A percentile compares a stretch with the other conserved stretches of the same genome.
These are phyloP conservation scores for Tympanoctomys barrerae DNA, from an alignment of 2,797 vertebrate genomes.

Conservation along the genomic window DNA sequence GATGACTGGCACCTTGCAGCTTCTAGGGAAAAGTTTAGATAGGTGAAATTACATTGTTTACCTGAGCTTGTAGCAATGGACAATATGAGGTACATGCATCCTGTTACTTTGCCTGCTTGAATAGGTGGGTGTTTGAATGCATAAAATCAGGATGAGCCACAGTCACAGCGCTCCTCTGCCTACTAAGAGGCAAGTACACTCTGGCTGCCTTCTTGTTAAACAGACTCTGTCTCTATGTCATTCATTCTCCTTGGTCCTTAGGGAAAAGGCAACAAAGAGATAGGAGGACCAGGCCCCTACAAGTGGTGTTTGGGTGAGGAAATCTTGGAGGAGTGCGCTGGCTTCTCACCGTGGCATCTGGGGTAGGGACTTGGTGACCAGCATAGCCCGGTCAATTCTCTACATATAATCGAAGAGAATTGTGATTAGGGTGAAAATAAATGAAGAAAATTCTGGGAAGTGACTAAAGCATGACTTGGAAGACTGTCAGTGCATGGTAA, in stretches of 20 bases:
- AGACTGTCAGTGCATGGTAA: fast-evolving
- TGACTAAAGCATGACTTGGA: neutral
- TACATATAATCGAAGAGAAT: neutral
- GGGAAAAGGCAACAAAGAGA: neutral
- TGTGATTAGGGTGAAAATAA: neutral
- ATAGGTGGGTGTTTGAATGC: neutral
- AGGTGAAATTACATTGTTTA: neutral
- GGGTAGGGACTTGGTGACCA: neutral
- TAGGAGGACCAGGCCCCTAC: neutral
- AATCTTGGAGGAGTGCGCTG: neutral
- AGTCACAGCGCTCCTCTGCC: neutral
- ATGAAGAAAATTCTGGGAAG: neutral
- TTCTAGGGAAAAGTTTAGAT: neutral
- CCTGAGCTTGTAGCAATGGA: neutral
- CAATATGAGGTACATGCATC: neutral
- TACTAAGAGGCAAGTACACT: neutral
- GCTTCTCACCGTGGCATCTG: neutral
- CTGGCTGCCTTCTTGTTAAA: neutral
- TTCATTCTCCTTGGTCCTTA: neutral
- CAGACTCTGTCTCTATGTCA: neutral
- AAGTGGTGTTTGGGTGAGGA: neutral
- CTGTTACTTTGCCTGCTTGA: neutral
- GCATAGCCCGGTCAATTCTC: neutral
- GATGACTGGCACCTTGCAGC: neutral
- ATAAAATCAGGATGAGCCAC: neutral